phyloP scores from a whole-genome alignment of 2,888 invertebrate genomes.

The Cheilosia variabilis region DNA sequence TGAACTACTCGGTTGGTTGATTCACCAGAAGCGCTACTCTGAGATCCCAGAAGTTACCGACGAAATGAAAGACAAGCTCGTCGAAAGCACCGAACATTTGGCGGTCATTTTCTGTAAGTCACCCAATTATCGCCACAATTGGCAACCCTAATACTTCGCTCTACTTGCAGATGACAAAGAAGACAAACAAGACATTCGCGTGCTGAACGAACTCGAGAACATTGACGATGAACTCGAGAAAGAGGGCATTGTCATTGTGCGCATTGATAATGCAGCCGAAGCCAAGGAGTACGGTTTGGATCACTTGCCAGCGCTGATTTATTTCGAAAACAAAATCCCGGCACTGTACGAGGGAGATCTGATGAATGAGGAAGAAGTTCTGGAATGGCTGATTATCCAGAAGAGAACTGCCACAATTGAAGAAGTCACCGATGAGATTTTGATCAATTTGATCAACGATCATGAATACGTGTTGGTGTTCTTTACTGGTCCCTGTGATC shows the following conservation, averaged over 20 bases:
- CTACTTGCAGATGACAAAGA: constrained; percentile 90
- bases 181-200: constrained; percentile 94
- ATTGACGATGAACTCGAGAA: constrained; percentile 96
- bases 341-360: constrained; percentile 96
- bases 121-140: neutral
- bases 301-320: constrained; percentile 90
- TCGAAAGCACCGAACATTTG: constrained; percentile 91
- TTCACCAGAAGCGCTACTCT: constrained; percentile 94
- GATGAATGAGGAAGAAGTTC: constrained; percentile 95
- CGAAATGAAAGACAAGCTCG: constrained; percentile 96
- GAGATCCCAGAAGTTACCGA: constrained; percentile 97
- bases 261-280: constrained; percentile 95
- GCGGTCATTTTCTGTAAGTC: constrained; percentile 96
- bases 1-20: constrained; percentile 93
- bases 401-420: constrained; percentile 96
- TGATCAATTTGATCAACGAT: constrained; percentile 92
- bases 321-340: constrained; percentile 96
- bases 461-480: constrained; percentile 97
- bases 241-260: constrained; percentile 94
- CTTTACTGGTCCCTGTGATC: constrained; percentile 95
- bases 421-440: constrained; percentile 96
- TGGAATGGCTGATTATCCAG: constrained; percentile 93
- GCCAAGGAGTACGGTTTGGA: constrained; percentile 96
- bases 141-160: neutral
- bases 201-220: constrained; percentile 94